phyloP scores from a whole-genome alignment of 1,140 invertebrate genomes.

The Papilio dardanus region DNA sequence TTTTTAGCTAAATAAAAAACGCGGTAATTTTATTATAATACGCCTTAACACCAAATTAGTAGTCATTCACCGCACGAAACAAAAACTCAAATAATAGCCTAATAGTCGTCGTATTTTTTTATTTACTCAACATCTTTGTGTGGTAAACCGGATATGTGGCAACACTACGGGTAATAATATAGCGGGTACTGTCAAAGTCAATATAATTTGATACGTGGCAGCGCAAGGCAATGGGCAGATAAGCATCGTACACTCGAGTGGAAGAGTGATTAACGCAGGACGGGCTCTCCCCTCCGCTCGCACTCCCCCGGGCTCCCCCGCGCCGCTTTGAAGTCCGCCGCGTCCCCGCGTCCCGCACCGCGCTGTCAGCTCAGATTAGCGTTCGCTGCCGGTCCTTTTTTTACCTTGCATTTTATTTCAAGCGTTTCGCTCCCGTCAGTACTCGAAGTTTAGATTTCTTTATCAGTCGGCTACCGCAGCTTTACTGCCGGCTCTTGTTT shows the following conservation, averaged over 20 bases:
- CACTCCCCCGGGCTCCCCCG: conserved; percentile 46
- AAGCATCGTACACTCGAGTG: conserved; percentile 70
- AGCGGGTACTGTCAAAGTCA: conserved; percentile 57
- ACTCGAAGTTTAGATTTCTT: conserved; percentile 22
- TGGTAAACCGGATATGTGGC: conserved; percentile 24
- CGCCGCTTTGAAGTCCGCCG: conserved; percentile 51
- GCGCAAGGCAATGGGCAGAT: conserved; percentile 57
- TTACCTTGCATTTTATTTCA: conserved; percentile 43
- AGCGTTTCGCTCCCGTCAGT: conserved; percentile 30
- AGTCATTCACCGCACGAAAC: background rate
- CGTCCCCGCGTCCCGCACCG: conserved; percentile 44
- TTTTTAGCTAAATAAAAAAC: no score
- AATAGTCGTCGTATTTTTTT: background rate
- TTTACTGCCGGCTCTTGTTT: conserved; percentile 10
- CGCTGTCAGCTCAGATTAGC: conserved; percentile 57
- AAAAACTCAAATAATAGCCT: background rate
- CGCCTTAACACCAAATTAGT: background rate
- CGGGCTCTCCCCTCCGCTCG: conserved; percentile 40
- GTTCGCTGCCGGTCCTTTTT: conserved; percentile 44
- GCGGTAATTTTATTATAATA: no score
- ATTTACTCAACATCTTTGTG: background rate
- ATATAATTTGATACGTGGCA: conserved; percentile 59
- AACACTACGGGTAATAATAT: conserved; percentile 47
- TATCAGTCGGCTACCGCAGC: conserved; percentile 28
- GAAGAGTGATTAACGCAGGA: conserved; percentile 65